phyloP scores from a whole-genome alignment of 2,888 invertebrate species.

The Ptilodon capucinus region DNA sequence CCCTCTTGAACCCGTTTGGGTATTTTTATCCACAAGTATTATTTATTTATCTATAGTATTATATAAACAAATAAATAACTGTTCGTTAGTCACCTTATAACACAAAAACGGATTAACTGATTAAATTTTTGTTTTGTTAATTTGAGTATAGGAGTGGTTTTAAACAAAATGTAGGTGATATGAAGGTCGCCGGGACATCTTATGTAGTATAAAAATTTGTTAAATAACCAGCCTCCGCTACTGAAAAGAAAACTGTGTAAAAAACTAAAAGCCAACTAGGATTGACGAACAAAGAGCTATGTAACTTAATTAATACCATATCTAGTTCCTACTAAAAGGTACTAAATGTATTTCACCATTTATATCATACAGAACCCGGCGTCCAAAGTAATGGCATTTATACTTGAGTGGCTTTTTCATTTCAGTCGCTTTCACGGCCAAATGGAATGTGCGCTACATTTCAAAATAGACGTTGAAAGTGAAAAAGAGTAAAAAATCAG shows the following conservation, averaged over 20 bases:
- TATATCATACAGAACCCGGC: constrained; percentile 24
- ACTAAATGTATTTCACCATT: constrained; percentile 5
- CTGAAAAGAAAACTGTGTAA: neutral
- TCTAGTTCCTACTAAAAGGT: neutral
- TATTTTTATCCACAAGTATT: no score
- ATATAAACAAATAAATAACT: no score
- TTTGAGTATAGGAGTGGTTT: no score
- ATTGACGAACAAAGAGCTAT: neutral
- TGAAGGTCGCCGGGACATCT: no score
- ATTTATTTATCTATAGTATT: no score
- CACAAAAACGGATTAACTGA: no score
- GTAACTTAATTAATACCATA: neutral
- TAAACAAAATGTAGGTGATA: no score
- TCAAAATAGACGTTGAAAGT: constrained; percentile 51
- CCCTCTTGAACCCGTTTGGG: no score
- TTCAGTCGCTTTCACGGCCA: constrained; percentile 49
- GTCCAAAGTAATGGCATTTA: constrained; percentile 33
- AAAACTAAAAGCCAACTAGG: neutral
- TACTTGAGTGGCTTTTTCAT: constrained; percentile 52
- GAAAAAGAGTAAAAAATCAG: constrained; percentile 51
- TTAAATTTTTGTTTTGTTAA: no score
- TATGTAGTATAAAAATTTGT: neutral
- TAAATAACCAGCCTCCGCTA: neutral
- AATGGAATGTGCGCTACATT: constrained; percentile 58
- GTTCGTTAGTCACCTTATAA: no score